Evolutionary conservation across 1,140 invertebrate species (phyloP), one percentile per base, ranked within the genome.

Genomic region (Ectropis grisescens): DNA sequence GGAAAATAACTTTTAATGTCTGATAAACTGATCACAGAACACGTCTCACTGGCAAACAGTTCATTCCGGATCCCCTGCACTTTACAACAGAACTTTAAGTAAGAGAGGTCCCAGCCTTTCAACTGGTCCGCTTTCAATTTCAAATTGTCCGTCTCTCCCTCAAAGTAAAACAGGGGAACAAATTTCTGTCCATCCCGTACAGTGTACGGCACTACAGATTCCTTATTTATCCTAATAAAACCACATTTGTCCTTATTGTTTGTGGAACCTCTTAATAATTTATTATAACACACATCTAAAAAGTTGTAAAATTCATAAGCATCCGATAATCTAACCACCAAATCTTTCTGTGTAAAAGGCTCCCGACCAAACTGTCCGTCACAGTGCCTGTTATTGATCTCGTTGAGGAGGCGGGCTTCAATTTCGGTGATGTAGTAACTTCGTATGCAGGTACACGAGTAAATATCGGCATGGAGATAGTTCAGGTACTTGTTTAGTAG

Each of bases 131-230:
- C 91, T 62, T 94, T 94, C 24, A 90, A 85, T 61, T 94, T 94
- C 1, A 95, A 82, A 74, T 93, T 94, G 60, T 95, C 93, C 1
- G 93, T 95, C 84, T 96, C 94, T 40, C 93, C 93, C 82, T 95
- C 93, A 66, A 96, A 95, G 70, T 95, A 95, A 76, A 96, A 96
- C n/a, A 97, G 69, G 7, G 95, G 95, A 33, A 98, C 94, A 79
- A 92, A 95, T 72, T 95, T 94, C 51, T 92, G 88, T 33, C 82
- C 84, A 47, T 93, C 90, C 50, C 92, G 89, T 2, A 93, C 88
- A 1, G 95, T 95, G 65, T 96, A 98, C 2, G 95, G 95, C 28
- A 97, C 94, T 15, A 97, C 93, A 0, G 93, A 94, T 58, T 95
- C 95, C 61, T 94, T 94, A 66, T 97, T 97, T 41, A 98, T 96